Base-by-base conservation (phyloP, 2,797 vertebrate genomes). In the Enteromius mattozi region DNA sequence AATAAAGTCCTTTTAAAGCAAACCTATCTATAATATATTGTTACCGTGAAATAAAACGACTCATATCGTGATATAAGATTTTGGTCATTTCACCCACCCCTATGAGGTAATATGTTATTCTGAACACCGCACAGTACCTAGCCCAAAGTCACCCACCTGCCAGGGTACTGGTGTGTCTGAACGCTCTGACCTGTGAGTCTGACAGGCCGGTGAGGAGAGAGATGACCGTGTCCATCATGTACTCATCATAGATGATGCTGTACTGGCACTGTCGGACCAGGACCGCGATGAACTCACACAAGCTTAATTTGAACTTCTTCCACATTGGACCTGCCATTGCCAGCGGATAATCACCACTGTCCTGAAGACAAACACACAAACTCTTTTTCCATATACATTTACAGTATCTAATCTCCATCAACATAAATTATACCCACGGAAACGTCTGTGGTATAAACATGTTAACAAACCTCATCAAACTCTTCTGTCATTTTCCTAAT, bases 181-280 rank as follows among this genome's bases (percentile, higher is more conserved):
- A 99, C 69, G 98, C 98, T 94, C 98, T 94, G 93, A 99, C 98
- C 93, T 99, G 98, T 1, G 98, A 99, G 92, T 99, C 98, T 9
- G 98, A 99, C 72, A 99, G 94, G 91, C 98, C 98, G 51, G 98
- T 99, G 74, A 99, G 97, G 88, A 99, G 97, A 68, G 98, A 99
- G 93, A 99, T 99, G 88, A 99, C 96, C 2, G 98, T 99, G 89
- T 99, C 98, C 98, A 99, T 99, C 98, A 99, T 99, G 92, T 99
- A 99, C 65, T 99, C 98, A 91, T 99, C 98, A 91, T 99, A 99
- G 95, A 99, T 99, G 95, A 99, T 99, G 94, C 98, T 99, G 92
- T 99, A 99, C 75, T 99, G 98, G 94, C 98, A 99, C 84, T 99
- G 98, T 85, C 98, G 97, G 86, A 99, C 98, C 61, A 99, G 95